Evolutionary conservation across 2,113 vertebrate genomes (phyloP).

Genomic region (Thunnus maccoyii): DNA sequence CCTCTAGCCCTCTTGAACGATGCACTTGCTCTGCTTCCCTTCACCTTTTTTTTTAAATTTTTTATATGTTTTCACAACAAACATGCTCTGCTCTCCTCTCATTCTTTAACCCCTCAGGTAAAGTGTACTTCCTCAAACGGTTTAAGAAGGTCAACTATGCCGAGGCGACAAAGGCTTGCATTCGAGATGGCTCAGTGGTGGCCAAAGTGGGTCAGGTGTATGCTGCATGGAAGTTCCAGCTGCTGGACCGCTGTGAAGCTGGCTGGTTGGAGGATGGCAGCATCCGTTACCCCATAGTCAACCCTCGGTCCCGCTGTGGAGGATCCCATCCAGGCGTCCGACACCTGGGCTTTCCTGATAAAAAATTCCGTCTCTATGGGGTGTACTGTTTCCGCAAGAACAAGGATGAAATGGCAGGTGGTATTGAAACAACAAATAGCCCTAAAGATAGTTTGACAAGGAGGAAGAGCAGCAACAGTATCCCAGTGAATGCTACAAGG

Average conservation of each 20-base stretch:
- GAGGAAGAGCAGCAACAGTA: constrained; percentile 50
- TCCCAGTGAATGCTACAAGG: constrained; percentile 51
- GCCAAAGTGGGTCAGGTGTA: constrained; percentile 97
- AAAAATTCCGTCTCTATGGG: constrained; percentile 92
- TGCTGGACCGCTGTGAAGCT: constrained; percentile 93
- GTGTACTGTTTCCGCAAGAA: constrained; percentile 90
- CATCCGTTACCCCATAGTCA: constrained; percentile 96
- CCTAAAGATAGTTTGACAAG: constrained; percentile 16
- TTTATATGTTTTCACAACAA: constrained; percentile 45
- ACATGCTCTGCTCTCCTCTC: background rate
- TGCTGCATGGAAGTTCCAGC: constrained; percentile 94
- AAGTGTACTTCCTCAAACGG: constrained; percentile 94
- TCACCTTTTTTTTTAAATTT: constrained; percentile 1
- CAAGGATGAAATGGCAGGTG: constrained; percentile 43
- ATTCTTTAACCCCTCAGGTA: constrained; percentile 79
- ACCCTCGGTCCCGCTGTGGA: constrained; percentile 92
- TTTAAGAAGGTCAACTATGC: constrained; percentile 91
- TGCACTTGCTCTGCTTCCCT: constrained; percentile 33
- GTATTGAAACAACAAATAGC: background rate
- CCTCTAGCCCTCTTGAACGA: constrained; percentile 45
- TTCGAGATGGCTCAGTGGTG: constrained; percentile 84
- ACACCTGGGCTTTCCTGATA: constrained; percentile 93
- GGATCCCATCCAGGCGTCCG: constrained; percentile 91
- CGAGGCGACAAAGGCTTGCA: constrained; percentile 90
- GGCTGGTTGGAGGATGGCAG: constrained; percentile 95